These are phyloP conservation scores for Drosophila tropicalis DNA, from an alignment of 1,140 invertebrate genomes.

Conservation along the genomic window DNA sequence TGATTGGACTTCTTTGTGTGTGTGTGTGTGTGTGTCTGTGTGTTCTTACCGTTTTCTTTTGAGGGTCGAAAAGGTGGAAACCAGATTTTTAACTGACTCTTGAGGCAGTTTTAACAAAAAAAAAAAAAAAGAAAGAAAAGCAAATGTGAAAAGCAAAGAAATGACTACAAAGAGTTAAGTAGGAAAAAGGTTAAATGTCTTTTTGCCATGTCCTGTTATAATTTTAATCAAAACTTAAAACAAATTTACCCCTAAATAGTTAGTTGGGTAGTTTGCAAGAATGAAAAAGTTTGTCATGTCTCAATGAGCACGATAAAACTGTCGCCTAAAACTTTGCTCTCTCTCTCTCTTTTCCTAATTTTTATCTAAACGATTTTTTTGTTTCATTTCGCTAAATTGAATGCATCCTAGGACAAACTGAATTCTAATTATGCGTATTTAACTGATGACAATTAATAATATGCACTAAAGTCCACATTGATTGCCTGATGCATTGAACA, in stretches of 20 bases:
- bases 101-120: constrained; percentile 61
- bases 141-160: neutral
- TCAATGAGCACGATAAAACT: constrained; percentile 7
- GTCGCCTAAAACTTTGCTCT: neutral
- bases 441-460: constrained; percentile 44
- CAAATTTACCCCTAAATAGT: constrained; percentile 5
- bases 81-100: constrained; percentile 29
- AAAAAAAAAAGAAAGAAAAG: constrained; percentile 19
- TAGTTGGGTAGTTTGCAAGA: constrained; percentile 2
- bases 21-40: constrained; percentile 14
- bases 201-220: constrained; percentile 6
- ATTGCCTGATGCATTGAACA: neutral
- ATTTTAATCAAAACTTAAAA: constrained; percentile 12
- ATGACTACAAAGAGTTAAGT: constrained; percentile 41
- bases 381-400: neutral
- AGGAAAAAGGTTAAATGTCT: constrained; percentile 11
- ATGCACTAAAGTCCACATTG: constrained; percentile 3
- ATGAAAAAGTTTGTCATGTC: neutral
- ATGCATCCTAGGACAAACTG: neutral
- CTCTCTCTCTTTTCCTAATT: neutral
- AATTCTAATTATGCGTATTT: constrained; percentile 14
- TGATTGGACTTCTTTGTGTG: constrained; percentile 47
- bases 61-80: neutral
- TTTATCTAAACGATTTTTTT: neutral
- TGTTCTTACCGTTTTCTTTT: constrained; percentile 22